A percentile compares a stretch with the other conserved stretches of the same genome.
These are phyloP conservation scores for Andrena cerasifolii DNA, from an alignment of 1,140 invertebrate genomes.

Conservation along the genomic window DNA sequence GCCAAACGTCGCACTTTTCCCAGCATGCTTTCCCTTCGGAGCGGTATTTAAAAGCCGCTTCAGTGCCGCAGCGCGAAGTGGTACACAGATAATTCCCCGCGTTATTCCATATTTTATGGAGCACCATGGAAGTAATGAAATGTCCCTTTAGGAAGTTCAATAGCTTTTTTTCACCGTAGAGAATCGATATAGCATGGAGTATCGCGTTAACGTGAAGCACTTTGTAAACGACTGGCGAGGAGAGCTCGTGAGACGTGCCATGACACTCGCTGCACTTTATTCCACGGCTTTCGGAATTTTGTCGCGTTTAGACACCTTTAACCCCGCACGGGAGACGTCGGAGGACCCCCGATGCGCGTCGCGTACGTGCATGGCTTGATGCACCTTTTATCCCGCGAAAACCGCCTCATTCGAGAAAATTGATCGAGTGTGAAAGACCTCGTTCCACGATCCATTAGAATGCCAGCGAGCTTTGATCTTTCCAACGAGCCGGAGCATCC, in stretches of 20 bases:
- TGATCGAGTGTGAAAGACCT: constrained; percentile 76
- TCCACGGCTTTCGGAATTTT: constrained; percentile 36
- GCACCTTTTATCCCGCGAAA: constrained; percentile 77
- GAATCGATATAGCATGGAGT: no score
- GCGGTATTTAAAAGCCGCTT: neutral
- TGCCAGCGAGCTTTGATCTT: constrained; percentile 73
- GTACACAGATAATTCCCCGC: no score
- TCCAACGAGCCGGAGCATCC: constrained; percentile 69
- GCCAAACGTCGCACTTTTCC: constrained; percentile 1
- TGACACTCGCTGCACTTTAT: neutral
- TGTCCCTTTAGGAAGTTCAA: neutral
- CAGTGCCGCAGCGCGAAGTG: neutral
- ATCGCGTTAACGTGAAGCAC: no score
- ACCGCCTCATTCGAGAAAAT: constrained; percentile 72
- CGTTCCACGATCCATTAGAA: constrained; percentile 67
- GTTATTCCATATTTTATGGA: no score
- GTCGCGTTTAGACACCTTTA: constrained; percentile 38
- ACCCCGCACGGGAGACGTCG: constrained; percentile 31
- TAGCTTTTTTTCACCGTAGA: neutral
- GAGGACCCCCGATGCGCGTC: constrained; percentile 51
- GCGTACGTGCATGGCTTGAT: constrained; percentile 70
- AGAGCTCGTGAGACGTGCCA: no score
- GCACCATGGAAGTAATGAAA: neutral
- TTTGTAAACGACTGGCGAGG: neutral
- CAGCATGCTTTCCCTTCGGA: no score